A percentile compares a stretch with the other conserved stretches of the same genome.
Conservation (phyloP, 2,797 vertebrate genomes). For the Galago senegalensis region DNA sequence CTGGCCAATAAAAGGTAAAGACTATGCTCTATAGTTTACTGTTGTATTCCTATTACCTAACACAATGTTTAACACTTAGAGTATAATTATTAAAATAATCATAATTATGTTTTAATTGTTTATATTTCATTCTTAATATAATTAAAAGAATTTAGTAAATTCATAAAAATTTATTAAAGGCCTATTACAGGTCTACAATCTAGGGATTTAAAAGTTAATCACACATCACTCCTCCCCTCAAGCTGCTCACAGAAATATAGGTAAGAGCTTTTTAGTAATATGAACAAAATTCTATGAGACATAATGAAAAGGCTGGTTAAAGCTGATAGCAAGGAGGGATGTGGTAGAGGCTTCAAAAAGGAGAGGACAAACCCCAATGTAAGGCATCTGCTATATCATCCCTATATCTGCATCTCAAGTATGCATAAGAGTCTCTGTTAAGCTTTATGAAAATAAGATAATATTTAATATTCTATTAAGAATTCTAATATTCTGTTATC, state of each 20-base stretch:
- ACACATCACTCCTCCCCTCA: background rate
- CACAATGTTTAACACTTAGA: background rate
- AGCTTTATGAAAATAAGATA: constrained; percentile 37
- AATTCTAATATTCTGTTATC: no score
- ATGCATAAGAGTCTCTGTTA: background rate
- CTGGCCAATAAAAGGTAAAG: background rate
- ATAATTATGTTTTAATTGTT: background rate
- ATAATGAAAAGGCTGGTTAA: constrained; percentile 37
- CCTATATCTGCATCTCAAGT: background rate
- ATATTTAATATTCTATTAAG: no score
- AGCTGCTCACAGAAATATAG: background rate
- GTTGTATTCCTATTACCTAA: background rate
- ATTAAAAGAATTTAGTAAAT: constrained; percentile 30
- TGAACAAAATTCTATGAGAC: constrained; percentile 33
- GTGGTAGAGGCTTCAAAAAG: constrained; percentile 11
- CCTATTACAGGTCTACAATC: background rate
- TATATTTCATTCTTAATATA: background rate
- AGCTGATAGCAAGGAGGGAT: background rate
- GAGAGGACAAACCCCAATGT: constrained; percentile 10
- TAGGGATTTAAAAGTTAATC: background rate
- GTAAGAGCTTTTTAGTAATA: constrained; percentile 15
- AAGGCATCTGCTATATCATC: background rate
- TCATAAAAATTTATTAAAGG: constrained; percentile 27
- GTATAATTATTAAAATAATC: background rate
- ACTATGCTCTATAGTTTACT: background rate